A percentile compares a stretch with the other conserved stretches of the same genome.
Conservation (phyloP, 2,888 invertebrate species). For the Leptinotarsa peninsularis region DNA sequence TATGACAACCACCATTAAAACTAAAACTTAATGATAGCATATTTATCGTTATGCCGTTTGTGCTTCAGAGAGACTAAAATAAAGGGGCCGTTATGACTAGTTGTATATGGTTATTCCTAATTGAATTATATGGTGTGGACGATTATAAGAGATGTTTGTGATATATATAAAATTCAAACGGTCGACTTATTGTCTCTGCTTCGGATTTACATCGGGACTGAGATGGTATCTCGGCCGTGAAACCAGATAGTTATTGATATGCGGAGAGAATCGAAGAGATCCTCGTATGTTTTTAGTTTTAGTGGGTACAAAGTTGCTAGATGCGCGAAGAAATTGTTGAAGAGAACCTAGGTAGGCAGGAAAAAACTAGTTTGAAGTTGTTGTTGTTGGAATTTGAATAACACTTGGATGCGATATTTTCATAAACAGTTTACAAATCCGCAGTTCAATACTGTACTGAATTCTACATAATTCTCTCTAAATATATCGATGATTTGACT, state of each 20-base stretch:
- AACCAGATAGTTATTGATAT: constrained; percentile 38
- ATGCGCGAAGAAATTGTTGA: neutral
- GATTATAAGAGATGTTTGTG: constrained; percentile 33
- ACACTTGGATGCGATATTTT: too few relatives aligned
- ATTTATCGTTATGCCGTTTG: constrained; percentile 44
- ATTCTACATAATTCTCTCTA: too few relatives aligned
- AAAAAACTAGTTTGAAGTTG: neutral
- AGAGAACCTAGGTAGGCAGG: neutral
- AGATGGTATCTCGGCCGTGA: constrained; percentile 36
- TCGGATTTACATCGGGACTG: constrained; percentile 22
- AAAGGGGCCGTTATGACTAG: constrained; percentile 42
- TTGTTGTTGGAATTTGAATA: too few relatives aligned
- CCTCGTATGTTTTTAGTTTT: constrained; percentile 14
- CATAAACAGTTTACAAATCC: too few relatives aligned
- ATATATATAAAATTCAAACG: constrained; percentile 39
- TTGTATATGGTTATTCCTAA: constrained; percentile 42
- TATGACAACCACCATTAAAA: constrained; percentile 50
- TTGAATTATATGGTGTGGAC: constrained; percentile 39
- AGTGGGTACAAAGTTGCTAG: constrained; percentile 9
- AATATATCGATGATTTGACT: too few relatives aligned
- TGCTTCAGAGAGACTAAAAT: constrained; percentile 42
- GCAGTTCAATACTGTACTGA: too few relatives aligned
- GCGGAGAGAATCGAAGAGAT: neutral
- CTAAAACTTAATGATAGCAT: constrained; percentile 47
- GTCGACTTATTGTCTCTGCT: constrained; percentile 22